Conservation (phyloP, 2,888 invertebrate genomes). For the Tachystola acroxantha region DNA sequence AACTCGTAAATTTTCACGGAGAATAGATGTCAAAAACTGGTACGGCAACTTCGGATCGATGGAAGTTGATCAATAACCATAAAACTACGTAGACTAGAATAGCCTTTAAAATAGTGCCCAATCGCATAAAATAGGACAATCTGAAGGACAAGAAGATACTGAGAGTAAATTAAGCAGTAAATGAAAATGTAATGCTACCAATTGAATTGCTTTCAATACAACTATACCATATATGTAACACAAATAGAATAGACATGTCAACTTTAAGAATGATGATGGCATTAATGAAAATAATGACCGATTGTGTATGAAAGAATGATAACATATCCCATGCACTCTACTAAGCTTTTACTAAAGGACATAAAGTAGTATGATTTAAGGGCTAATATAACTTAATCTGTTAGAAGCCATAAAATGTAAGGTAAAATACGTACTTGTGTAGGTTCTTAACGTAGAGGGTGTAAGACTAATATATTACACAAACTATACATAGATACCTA, state of each 20-base stretch:
- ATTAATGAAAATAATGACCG: constrained; percentile 38
- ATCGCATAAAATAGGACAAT: too few species aligned
- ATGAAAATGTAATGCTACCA: not conserved
- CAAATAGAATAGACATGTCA: constrained; percentile 29
- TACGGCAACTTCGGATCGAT: not conserved
- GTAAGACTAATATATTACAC: too few species aligned
- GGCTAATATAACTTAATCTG: too few species aligned
- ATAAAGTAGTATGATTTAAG: too few species aligned
- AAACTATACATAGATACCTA: too few species aligned
- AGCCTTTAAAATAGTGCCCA: too few species aligned
- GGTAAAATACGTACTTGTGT: too few species aligned
- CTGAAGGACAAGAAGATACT: too few species aligned
- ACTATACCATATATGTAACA: constrained; percentile 20
- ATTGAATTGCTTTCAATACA: constrained; percentile 1
- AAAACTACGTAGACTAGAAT: not conserved
- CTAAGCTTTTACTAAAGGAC: too few species aligned
- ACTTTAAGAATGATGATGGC: constrained; percentile 35
- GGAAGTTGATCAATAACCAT: not conserved
- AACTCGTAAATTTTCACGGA: not conserved
- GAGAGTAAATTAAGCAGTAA: not conserved
- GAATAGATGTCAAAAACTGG: not conserved
- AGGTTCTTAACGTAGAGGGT: too few species aligned
- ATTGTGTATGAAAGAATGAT: constrained; percentile 20
- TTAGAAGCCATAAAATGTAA: too few species aligned
- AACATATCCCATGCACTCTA: not conserved